Evolutionary conservation across 2,113 vertebrate genomes (phyloP).

Genomic region (Megatriorchis doriae): DNA sequence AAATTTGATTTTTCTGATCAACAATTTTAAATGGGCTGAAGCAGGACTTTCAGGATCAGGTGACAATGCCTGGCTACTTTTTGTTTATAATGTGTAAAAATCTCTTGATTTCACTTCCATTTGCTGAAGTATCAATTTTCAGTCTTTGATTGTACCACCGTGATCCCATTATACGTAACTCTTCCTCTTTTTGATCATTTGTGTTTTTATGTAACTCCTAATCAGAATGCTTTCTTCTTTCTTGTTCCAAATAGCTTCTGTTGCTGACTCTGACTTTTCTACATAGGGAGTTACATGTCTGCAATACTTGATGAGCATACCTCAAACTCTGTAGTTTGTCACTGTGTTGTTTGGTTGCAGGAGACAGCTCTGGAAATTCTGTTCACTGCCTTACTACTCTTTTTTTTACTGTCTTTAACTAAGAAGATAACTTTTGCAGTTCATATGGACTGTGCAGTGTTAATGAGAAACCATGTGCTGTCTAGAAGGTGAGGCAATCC

Average conservation of each 20-base stretch:
- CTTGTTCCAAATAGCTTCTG: not conserved
- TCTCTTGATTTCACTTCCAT: not conserved
- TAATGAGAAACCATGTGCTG: not conserved
- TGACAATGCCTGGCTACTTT: not conserved
- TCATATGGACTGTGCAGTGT: not conserved
- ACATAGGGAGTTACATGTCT: not conserved
- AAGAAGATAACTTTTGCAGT: not conserved
- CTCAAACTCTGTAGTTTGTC: not conserved
- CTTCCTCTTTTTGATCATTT: not conserved
- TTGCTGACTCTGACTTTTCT: not conserved
- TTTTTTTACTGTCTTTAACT: not conserved
- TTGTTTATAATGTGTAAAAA: not conserved
- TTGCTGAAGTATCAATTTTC: not conserved
- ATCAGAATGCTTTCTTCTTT: not conserved
- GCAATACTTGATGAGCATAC: not conserved
- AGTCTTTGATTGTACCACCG: not conserved
- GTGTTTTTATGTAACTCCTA: not conserved
- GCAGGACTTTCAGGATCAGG: not conserved
- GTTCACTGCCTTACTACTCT: not conserved
- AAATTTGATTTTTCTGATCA: not conserved
- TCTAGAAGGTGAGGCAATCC: not conserved
- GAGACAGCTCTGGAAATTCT: not conserved
- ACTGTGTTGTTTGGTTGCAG: not conserved
- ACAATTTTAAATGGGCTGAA: not conserved
- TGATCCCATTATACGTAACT: not conserved